Percentiles rank a stretch among this genome's conserved stretches.
Evolutionary conservation across 2,113 vertebrate genomes (phyloP).

Genomic region (Chloroceryle aenea): DNA sequence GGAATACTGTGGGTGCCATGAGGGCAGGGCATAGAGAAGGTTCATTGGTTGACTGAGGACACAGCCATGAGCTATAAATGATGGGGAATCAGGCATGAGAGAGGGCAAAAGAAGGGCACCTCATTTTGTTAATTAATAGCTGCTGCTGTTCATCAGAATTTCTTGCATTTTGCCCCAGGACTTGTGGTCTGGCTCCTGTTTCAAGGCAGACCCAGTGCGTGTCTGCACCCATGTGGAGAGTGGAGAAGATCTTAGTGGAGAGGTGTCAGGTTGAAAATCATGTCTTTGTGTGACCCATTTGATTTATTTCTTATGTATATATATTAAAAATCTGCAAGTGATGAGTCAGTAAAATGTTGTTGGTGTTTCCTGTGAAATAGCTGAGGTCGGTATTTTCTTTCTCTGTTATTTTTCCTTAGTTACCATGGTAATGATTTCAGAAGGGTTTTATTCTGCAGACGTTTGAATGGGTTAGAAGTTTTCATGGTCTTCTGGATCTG

Average conservation of each 20-base stretch:
- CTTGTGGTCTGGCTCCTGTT: not conserved
- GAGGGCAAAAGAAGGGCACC: not conserved
- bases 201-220: accelerated
- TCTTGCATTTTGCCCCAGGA: not conserved
- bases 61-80: not conserved
- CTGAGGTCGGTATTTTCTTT: conserved; percentile 60
- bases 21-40: not conserved
- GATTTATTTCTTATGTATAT: not conserved
- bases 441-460: conserved; percentile 31
- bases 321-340: conserved; percentile 56
- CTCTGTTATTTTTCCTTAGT: conserved; percentile 61
- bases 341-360: conserved; percentile 70
- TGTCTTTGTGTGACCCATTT: not conserved
- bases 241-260: not conserved
- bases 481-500: not conserved
- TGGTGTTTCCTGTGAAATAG: conserved; percentile 70
- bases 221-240: not conserved
- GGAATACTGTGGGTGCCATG: not conserved
- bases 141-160: not conserved
- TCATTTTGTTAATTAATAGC: not conserved
- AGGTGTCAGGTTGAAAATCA: not conserved
- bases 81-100: not conserved
- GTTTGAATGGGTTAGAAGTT: conserved; percentile 46
- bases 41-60: not conserved
- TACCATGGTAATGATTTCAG: conserved; percentile 69